These are phyloP conservation scores for Mus spretus DNA, from an alignment of 2,797 vertebrate species.

Conservation along the genomic window DNA sequence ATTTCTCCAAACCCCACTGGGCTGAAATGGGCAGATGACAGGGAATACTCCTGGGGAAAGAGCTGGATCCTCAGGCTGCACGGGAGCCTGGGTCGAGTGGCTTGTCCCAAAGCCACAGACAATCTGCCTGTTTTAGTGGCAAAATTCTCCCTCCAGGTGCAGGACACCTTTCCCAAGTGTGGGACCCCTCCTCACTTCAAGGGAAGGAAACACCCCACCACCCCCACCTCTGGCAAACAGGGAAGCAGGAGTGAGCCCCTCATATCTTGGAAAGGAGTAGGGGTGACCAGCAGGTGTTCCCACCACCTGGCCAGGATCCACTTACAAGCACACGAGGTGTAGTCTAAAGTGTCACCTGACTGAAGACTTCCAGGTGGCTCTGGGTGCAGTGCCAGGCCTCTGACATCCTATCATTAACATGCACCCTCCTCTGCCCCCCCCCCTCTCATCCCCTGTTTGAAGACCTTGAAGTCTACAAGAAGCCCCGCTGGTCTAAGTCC, in stretches of 20 bases:
- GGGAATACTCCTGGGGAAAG: background rate
- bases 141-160: background rate
- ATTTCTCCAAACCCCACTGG: background rate
- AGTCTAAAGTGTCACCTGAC: background rate
- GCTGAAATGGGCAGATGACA: background rate
- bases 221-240: background rate
- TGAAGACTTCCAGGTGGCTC: background rate
- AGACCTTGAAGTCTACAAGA: background rate
- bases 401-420: background rate
- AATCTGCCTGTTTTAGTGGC: background rate
- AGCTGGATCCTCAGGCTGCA: background rate
- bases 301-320: background rate
- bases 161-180: background rate
- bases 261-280: background rate
- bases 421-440: too few relatives aligned
- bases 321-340: background rate
- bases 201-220: background rate
- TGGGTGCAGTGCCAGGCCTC: background rate
- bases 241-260: background rate
- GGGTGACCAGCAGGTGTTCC: too few relatives aligned
- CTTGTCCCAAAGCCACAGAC: constrained; percentile 13
- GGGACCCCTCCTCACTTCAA: background rate
- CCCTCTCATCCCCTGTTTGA: background rate
- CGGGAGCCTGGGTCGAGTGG: background rate
- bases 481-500: background rate